These are phyloP conservation scores for Agrochola lota DNA, from an alignment of 2,888 invertebrate species.

Conservation along the genomic window DNA sequence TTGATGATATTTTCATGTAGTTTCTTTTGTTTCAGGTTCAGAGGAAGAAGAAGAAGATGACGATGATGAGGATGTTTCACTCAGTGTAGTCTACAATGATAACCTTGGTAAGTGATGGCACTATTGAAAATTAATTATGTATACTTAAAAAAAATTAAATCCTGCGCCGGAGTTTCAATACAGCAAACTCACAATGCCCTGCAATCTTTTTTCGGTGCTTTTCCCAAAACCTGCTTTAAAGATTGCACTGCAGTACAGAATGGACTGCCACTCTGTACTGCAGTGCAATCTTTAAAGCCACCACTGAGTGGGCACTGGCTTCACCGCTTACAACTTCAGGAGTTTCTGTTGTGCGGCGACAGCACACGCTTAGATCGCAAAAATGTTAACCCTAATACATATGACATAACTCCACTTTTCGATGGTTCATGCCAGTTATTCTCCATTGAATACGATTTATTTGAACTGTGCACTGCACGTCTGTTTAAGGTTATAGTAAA, in stretches of 20 bases:
- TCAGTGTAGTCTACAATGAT: constrained; percentile 93
- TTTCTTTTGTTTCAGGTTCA: constrained; percentile 82
- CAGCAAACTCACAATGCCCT: background rate
- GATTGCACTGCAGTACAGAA: too few species aligned
- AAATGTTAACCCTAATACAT: background rate
- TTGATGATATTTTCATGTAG: constrained; percentile 3
- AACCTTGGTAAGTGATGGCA: constrained; percentile 89
- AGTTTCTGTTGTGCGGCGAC: background rate
- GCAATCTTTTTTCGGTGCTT: background rate
- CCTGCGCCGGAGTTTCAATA: background rate
- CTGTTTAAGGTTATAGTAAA: background rate
- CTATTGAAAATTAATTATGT: background rate
- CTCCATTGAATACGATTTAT: background rate
- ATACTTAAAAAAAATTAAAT: background rate
- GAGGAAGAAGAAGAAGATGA: constrained; percentile 92
- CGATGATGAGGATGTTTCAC: constrained; percentile 92
- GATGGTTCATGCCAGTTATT: background rate
- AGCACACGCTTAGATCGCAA: background rate
- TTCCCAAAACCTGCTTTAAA: too few species aligned
- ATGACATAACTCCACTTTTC: background rate
- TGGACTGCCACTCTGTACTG: too few species aligned
- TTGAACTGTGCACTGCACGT: background rate
- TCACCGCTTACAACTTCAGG: too few species aligned
- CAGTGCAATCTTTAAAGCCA: too few species aligned
- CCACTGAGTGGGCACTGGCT: background rate